These are phyloP conservation scores for Siphonodentalium dalli DNA, from an alignment of 2,888 invertebrate genomes.

Conservation along the genomic window DNA sequence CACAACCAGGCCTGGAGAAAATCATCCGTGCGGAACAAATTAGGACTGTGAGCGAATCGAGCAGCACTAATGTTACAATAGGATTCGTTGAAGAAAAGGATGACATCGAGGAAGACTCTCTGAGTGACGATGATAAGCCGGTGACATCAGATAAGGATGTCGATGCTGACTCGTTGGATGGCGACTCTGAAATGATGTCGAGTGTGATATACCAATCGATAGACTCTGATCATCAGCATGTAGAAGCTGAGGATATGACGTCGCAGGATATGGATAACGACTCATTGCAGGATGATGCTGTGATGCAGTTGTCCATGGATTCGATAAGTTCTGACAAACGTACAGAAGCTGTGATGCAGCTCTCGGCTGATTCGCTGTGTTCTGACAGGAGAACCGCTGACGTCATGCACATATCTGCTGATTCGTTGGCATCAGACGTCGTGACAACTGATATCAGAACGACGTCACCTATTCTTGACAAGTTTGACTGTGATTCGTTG, in stretches of 20 bases:
- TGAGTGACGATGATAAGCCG: conserved; percentile 44
- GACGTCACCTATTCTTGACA: too few species aligned
- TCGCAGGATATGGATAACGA: conserved; percentile 46
- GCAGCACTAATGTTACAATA: conserved; percentile 30
- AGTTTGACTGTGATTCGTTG: conserved; percentile 39
- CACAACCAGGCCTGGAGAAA: conserved; percentile 12
- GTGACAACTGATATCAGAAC: too few species aligned
- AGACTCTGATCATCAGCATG: too few species aligned
- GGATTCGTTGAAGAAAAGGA: conserved; percentile 50
- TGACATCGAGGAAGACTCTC: conserved; percentile 50
- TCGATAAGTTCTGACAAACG: conserved; percentile 33
- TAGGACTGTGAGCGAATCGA: conserved; percentile 20
- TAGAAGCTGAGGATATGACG: conserved; percentile 29
- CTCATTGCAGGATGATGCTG: conserved; percentile 39
- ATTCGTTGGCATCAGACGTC: conserved; percentile 15
- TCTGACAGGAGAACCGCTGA: too few species aligned
- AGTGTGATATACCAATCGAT: conserved; percentile 46
- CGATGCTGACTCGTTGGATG: conserved; percentile 53
- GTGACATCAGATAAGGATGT: conserved; percentile 38
- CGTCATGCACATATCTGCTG: conserved; percentile 22
- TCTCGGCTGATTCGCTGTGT: conserved; percentile 49
- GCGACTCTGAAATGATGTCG: conserved; percentile 53
- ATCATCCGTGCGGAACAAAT: conserved; percentile 18
- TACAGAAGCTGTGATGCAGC: conserved; percentile 34
- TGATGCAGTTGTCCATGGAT: conserved; percentile 54